A percentile compares a stretch with the other conserved stretches of the same genome.
These are phyloP conservation scores for Morone chrysops DNA, from an alignment of 2,113 vertebrate genomes.

Conservation along the genomic window DNA sequence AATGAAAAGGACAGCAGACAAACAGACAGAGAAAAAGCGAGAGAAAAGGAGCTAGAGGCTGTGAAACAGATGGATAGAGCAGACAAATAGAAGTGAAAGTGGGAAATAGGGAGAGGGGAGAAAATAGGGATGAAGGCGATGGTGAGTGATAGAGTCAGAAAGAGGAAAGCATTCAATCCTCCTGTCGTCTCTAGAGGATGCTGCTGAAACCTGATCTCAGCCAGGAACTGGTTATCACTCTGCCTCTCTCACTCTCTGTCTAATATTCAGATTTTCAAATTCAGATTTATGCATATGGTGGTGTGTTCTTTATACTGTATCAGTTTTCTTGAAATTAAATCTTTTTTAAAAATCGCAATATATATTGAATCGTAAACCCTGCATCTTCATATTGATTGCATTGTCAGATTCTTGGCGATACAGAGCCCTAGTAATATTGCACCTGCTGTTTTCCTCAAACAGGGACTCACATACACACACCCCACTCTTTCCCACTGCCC, in stretches of 20 bases:
- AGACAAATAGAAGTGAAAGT: conserved; percentile 21
- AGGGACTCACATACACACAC: conserved; percentile 22
- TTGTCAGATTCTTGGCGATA: no score
- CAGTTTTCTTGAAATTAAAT: no score
- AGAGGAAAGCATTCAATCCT: conserved; percentile 44
- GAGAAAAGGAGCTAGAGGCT: background rate
- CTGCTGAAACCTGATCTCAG: conserved; percentile 70
- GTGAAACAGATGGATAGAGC: conserved; percentile 21
- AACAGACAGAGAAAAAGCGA: conserved; percentile 1
- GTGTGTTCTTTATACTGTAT: no score
- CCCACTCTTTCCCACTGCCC: background rate
- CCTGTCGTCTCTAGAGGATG: conserved; percentile 57
- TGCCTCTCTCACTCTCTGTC: conserved; percentile 25
- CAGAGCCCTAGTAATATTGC: conserved; percentile 31
- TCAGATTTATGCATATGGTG: no score
- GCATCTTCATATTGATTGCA: no score
- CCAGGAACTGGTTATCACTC: conserved; percentile 43
- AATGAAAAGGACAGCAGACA: conserved; percentile 5
- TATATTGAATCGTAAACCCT: no score
- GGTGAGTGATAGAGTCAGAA: conserved; percentile 36
- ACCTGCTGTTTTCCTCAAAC: conserved; percentile 54
- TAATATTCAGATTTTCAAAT: conserved; percentile 15
- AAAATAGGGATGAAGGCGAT: conserved; percentile 25
- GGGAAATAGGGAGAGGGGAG: background rate
- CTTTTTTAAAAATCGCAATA: no score